Evolutionary conservation across 2,113 vertebrate species (phyloP), one percentile per base, ranked within the genome.

Genomic region (Antechinus flavipes): DNA sequence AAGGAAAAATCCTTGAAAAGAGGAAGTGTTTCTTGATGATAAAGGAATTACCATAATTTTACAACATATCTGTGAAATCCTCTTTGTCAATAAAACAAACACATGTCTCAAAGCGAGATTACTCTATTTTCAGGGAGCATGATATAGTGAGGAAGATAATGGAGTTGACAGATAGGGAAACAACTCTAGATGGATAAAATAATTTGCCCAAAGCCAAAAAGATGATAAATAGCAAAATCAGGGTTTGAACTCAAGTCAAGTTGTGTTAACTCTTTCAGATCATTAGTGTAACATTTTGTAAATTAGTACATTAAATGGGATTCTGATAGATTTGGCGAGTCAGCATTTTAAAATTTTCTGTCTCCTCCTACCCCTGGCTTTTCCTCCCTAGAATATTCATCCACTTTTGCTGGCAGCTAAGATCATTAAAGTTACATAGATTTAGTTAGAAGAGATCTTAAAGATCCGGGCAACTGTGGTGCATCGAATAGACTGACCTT

Each of bases 221-320:
- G 12, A 35, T 35, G 30, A 16, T 68, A n/a, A 27, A 12, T 68
- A 16, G 61, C 12, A 68, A 30, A 3, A 27, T 5, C 8, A 54
- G 46, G 54, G 94, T 90, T 54, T 19, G 68, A 93, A 89, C 30
- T 19, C 2, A 91, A 30, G 58, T 27, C 56, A 93, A 96, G 92
- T 42, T 76, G 90, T n/a, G 42, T 96, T 95, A 98, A 97, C 96
- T 97, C 98, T 97, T 97, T 97, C 94, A 96, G 93, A 90, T 35
- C 91, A 95, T 95, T 91, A 95, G 90, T 23, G 58, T 96, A 94
- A 92, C 93, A 93, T 97, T 97, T 96, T 92, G 89, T 94, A 97
- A 96, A 97, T 96, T 55, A 94, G 93, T 46, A 24, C 52, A 91
- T 58, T 95, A 93, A 95, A 92, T 93, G 58, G 68, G 50, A 91